Conservation (phyloP, 2,113 vertebrate genomes). For the Carlito syrichta region DNA sequence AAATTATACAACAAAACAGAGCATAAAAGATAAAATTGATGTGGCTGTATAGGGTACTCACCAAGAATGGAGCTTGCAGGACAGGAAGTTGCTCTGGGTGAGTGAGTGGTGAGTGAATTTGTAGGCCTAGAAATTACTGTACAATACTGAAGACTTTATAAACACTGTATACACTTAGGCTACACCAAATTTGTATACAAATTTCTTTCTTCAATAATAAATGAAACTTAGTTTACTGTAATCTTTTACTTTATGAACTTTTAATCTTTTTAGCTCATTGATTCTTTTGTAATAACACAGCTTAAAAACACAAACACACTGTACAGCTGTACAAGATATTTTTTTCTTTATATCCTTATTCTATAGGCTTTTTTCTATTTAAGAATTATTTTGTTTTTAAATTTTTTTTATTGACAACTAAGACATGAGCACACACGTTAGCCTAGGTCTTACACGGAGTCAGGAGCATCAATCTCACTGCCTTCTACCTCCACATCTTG, state of each 20-base stretch:
- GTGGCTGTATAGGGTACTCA: neutral
- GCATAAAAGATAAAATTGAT: neutral
- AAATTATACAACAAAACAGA: neutral
- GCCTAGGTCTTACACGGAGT: neutral
- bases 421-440: neutral
- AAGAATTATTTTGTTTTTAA: neutral
- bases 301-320: neutral
- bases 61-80: neutral
- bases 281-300: neutral
- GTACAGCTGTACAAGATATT: neutral
- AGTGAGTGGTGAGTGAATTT: neutral
- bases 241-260: neutral
- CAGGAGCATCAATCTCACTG: neutral
- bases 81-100: neutral
- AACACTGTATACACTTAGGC: neutral
- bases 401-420: neutral
- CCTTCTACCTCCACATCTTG: neutral
- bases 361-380: neutral
- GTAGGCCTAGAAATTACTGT: neutral
- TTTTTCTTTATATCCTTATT: neutral
- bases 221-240: neutral
- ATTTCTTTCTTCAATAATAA: neutral
- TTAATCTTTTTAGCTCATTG: neutral
- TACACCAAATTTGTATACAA: neutral
- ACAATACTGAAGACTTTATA: neutral